These are phyloP conservation scores for Telmatochromis brachygnathus DNA, from an alignment of 2,113 vertebrate species.

Conservation along the genomic window DNA sequence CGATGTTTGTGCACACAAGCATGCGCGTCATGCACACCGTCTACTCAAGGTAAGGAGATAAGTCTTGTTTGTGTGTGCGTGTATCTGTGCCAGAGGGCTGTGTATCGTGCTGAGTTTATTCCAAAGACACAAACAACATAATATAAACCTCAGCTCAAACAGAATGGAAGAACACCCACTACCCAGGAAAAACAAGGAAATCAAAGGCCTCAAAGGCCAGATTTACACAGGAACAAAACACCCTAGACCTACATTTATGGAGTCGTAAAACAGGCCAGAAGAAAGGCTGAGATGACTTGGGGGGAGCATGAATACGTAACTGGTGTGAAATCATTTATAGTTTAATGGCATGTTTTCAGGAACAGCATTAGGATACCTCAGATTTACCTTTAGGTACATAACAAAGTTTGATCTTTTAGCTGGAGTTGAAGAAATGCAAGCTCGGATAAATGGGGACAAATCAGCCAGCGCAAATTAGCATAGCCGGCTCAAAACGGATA, in stretches of 20 bases:
- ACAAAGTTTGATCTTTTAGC: not conserved
- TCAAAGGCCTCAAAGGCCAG: slow-evolving; percentile 16
- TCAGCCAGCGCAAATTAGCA: not conserved
- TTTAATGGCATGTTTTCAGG: not conserved
- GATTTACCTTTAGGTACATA: not conserved
- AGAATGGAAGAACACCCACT: slow-evolving; percentile 10
- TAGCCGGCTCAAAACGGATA: not conserved
- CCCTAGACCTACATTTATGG: not conserved
- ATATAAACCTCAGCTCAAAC: slow-evolving; percentile 20
- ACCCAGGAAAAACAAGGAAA: slow-evolving; percentile 14
- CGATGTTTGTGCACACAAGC: not conserved
- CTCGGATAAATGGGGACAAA: not conserved
- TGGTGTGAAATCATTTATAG: not conserved
- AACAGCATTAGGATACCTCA: not conserved
- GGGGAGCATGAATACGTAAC: not conserved
- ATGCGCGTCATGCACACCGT: not conserved
- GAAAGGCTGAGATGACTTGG: not conserved
- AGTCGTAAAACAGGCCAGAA: not conserved
- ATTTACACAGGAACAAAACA: slow-evolving; percentile 14
- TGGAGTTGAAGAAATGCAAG: not conserved
- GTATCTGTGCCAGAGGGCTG: not conserved
- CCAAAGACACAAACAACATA: slow-evolving; percentile 42
- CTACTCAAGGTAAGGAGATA: not conserved
- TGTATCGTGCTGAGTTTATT: slow-evolving; percentile 32
- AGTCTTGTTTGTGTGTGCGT: not conserved